Percentiles rank a stretch among this genome's conserved stretches.
Evolutionary conservation across 2,113 vertebrate genomes (phyloP).

Genomic region (Bos javanicus): DNA sequence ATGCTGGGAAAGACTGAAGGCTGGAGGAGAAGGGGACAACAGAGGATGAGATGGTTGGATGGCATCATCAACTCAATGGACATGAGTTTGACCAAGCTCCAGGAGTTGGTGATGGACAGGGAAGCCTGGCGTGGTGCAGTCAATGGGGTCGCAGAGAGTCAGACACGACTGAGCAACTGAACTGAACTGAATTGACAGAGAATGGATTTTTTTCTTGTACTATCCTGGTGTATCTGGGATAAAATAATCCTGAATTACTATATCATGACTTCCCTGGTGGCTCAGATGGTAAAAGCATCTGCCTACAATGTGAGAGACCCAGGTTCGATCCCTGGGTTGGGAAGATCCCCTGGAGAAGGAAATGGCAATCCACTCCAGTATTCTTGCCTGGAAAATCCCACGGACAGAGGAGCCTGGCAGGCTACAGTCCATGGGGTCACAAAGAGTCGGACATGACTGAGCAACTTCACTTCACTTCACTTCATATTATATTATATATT

Average conservation of each 20-base stretch:
- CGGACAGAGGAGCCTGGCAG: too few species aligned
- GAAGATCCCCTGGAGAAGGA: too few species aligned
- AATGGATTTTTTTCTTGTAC: neutral
- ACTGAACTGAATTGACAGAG: neutral
- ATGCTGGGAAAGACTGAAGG: neutral
- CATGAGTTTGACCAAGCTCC: neutral
- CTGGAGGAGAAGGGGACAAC: neutral
- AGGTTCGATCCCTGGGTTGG: too few species aligned
- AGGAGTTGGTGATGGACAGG: neutral
- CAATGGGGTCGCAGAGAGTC: neutral
- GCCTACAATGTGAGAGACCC: accelerated
- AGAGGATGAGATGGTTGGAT: neutral
- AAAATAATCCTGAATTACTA: neutral
- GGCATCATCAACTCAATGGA: neutral
- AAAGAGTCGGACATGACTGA: too few species aligned
- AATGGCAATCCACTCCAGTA: too few species aligned
- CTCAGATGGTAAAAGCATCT: too few species aligned
- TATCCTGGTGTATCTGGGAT: neutral
- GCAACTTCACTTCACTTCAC: too few species aligned
- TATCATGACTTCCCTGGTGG: neutral
- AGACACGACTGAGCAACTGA: neutral
- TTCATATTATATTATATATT: neutral
- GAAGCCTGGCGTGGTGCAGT: neutral
- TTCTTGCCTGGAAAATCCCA: too few species aligned
- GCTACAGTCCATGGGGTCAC: too few species aligned